Conservation (phyloP, 1,140 invertebrate genomes). For the Cotesia chilonis region DNA sequence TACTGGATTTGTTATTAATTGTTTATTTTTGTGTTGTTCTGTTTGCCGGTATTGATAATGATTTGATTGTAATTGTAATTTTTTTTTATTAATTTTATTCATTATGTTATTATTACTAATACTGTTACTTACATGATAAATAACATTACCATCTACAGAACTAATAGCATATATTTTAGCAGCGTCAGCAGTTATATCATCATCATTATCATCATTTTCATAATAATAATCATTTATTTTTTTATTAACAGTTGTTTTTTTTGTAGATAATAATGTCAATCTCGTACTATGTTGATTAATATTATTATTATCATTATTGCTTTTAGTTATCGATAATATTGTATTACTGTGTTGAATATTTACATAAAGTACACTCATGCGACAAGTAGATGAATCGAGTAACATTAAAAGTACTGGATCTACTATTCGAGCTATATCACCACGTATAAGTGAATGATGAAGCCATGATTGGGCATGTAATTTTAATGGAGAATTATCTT, state of each 20-base stretch:
- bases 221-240: background rate
- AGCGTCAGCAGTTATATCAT: constrained; percentile 64
- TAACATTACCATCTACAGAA: constrained; percentile 85
- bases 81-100: constrained; percentile 42
- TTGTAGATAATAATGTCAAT: too few relatives aligned
- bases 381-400: constrained; percentile 81
- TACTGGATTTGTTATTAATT: constrained; percentile 58
- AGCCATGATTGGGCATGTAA: constrained; percentile 78
- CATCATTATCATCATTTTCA: constrained; percentile 55
- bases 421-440: constrained; percentile 80
- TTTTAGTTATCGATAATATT: constrained; percentile 58
- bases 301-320: constrained; percentile 23
- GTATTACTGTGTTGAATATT: constrained; percentile 77
- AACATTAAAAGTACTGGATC: constrained; percentile 83
- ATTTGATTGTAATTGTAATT: constrained; percentile 42
- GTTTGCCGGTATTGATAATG: constrained; percentile 55
- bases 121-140: constrained; percentile 79
- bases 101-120: constrained; percentile 53
- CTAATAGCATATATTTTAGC: constrained; percentile 86
- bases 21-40: constrained; percentile 50
- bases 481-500: constrained; percentile 75
- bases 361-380: constrained; percentile 86
- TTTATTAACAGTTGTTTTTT: too few relatives aligned
- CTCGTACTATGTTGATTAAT: background rate
- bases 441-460: constrained; percentile 76